Base-by-base conservation (phyloP, 2,888 invertebrate species). In the Formica aserva region DNA sequence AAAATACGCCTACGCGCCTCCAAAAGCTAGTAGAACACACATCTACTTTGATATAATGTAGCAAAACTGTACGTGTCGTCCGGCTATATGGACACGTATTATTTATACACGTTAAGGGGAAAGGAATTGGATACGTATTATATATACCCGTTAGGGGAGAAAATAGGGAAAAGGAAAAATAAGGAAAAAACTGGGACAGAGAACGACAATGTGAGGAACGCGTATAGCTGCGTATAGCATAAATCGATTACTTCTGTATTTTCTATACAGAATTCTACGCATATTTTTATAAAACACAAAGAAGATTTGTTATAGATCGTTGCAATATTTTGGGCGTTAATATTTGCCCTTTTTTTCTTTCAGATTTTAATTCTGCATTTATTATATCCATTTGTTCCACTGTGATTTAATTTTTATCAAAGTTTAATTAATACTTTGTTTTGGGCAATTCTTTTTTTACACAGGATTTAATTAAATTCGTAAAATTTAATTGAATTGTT, bases 1-100 rank as follows among this genome's bases (percentile, higher is more conserved):
- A 82, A 78, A 82, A 65, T 86, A 87, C 86, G 80, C 85, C 87
- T 88, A 89, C 85, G 83, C 84, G 88, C 84, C 85, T 71, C 87
- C 86, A 85, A 87, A 89, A 89, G 89, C 89, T 86, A 76, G 69
- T 88, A 88, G 77, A 89, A 84, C 83, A 71, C 86, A 78, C 83
- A 87, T 87, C 86, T 86, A 89, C 87, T 74, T 86, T 74, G 82
- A 82, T 67, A 75, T 67, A 57, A 82, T 74, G 76, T 82, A 82
- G 63, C 77, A 84, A 76, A 55, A 75, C 11, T 78, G 69, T 86
- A 85, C 85, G 78, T 75, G 71, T 85, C 66, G 57, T 82, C 62
- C 66, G 75, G 55, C 52, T 65, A 60, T 52, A 52, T 66, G 77
- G 77, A 87, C 82, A 86, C 65, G 72, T 86, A 86, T 75, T 82